phyloP scores from a whole-genome alignment of 2,797 vertebrate genomes.

The Sitta carolinensis region DNA sequence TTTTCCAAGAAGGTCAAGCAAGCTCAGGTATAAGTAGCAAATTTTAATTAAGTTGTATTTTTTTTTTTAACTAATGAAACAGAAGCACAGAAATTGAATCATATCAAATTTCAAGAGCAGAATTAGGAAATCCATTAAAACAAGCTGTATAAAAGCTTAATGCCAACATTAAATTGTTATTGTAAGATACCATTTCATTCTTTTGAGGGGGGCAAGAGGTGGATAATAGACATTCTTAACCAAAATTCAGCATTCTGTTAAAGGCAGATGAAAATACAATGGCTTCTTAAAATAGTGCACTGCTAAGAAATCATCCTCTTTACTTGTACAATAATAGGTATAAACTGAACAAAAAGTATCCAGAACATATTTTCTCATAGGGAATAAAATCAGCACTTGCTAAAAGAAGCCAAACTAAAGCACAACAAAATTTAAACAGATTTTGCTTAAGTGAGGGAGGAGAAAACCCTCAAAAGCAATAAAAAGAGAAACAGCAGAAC shows the following conservation, averaged over 20 bases:
- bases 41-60: neutral
- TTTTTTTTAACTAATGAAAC: neutral
- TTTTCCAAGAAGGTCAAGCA: neutral
- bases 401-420: neutral
- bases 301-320: neutral
- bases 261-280: neutral
- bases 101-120: neutral
- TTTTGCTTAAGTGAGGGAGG: neutral
- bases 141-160: neutral
- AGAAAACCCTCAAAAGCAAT: neutral
- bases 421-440: neutral
- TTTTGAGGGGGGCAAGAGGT: neutral
- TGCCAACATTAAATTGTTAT: neutral
- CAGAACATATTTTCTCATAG: neutral
- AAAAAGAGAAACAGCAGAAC: neutral
- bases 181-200: neutral
- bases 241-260: neutral
- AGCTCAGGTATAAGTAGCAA: neutral
- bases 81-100: neutral
- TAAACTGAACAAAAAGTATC: neutral
- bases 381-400: neutral
- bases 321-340: neutral
- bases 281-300: neutral
- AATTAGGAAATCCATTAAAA: neutral
- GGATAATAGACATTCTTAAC: neutral